A percentile compares a stretch with the other conserved stretches of the same genome.
Evolutionary conservation across 2,113 vertebrate species (phyloP).

Genomic region (Raja brachyura): DNA sequence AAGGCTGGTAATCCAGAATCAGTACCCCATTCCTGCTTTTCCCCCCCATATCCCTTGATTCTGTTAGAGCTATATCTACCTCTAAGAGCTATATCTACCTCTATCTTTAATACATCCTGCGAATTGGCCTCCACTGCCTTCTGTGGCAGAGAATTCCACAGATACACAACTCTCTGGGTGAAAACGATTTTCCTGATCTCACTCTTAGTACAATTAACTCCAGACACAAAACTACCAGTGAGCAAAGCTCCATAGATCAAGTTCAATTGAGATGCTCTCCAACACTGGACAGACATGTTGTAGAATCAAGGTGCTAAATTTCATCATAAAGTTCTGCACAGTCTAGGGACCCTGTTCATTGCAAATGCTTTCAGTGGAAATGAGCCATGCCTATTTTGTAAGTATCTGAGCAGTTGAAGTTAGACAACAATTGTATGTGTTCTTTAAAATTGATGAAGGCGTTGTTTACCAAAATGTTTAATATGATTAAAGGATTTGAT

Average conservation of each 20-base stretch:
- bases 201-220: background rate
- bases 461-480: background rate
- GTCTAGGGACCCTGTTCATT: background rate
- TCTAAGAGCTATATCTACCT: no score
- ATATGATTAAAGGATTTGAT: background rate
- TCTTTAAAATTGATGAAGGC: background rate
- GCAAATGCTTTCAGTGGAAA: background rate
- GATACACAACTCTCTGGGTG: no score
- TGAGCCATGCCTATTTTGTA: background rate
- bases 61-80: no score
- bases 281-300: background rate
- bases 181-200: no score
- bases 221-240: background rate
- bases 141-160: background rate
- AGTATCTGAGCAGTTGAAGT: background rate
- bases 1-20: no score
- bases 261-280: background rate
- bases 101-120: no score
- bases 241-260: background rate
- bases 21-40: no score
- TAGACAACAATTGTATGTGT: background rate
- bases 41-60: no score
- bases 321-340: background rate
- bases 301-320: background rate
- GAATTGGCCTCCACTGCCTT: no score